phyloP scores from a whole-genome alignment of 2,888 invertebrate species.

The Agrochola litura region DNA sequence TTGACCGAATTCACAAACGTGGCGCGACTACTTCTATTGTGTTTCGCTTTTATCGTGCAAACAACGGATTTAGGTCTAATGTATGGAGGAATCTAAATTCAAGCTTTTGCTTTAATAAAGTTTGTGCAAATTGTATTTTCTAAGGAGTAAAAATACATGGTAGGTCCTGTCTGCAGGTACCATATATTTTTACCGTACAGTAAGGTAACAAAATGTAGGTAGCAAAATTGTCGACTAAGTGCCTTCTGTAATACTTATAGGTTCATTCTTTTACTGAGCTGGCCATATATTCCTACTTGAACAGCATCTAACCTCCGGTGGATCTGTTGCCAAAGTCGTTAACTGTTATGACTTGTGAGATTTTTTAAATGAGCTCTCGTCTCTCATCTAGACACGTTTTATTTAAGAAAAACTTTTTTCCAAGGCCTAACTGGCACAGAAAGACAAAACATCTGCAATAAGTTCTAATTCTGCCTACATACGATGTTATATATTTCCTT shows the following conservation, averaged over 20 bases:
- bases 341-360: neutral
- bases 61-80: neutral
- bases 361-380: neutral
- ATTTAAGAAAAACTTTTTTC: slow-evolving; percentile 14
- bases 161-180: neutral
- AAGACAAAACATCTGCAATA: slow-evolving; percentile 32
- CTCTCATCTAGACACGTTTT: neutral
- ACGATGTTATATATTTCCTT: slow-evolving; percentile 13
- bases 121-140: neutral
- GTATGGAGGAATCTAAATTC: slow-evolving; percentile 16
- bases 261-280: neutral
- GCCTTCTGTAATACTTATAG: neutral
- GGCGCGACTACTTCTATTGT: slow-evolving; percentile 35
- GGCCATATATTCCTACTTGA: neutral
- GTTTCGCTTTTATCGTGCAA: slow-evolving; percentile 17
- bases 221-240: neutral
- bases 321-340: neutral
- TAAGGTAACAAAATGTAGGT: neutral
- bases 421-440: neutral
- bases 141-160: neutral
- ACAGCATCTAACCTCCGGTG: neutral
- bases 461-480: slow-evolving; percentile 36
- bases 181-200: neutral
- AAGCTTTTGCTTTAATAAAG: neutral
- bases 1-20: slow-evolving; percentile 23